phyloP scores from a whole-genome alignment of 2,888 invertebrate genomes.

The Aethes cnicana region DNA sequence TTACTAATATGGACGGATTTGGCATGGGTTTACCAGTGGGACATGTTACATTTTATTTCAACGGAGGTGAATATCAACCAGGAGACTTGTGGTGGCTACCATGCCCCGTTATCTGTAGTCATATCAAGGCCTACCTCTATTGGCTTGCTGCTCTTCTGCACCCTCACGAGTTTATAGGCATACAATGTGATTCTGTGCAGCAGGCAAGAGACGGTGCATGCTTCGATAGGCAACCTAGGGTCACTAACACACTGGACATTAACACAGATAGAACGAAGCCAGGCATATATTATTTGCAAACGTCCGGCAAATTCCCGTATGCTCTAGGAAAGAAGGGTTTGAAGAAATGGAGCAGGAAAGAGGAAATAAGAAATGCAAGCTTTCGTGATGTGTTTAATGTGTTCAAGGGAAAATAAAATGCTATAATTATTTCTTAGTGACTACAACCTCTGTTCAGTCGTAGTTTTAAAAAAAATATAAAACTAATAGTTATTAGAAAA shows the following conservation, averaged over 20 bases:
- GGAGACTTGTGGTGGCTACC: conserved; percentile 47
- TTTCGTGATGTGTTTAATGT: too few relatives aligned
- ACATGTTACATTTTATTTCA: conserved; percentile 42
- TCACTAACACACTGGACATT: conserved; percentile 48
- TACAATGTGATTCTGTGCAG: conserved; percentile 53
- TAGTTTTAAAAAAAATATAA: too few relatives aligned
- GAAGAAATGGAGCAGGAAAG: too few relatives aligned
- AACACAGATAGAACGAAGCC: conserved; percentile 42
- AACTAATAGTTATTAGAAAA: too few relatives aligned
- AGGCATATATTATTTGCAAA: conserved; percentile 53
- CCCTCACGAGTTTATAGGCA: conserved; percentile 48
- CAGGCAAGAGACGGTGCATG: conserved; percentile 51
- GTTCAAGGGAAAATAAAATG: too few relatives aligned
- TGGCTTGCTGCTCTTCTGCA: conserved; percentile 51
- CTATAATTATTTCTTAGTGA: too few relatives aligned
- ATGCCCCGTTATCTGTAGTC: conserved; percentile 51
- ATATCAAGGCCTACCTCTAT: conserved; percentile 45
- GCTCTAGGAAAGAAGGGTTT: too few relatives aligned
- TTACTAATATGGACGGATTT: conserved; percentile 37
- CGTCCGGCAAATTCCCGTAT: conserved; percentile 38
- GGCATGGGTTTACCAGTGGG: conserved; percentile 40
- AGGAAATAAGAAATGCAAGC: too few relatives aligned
- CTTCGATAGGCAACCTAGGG: conserved; percentile 44
- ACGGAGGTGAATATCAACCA: conserved; percentile 54
- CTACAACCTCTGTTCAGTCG: too few relatives aligned